Evolutionary conservation across 2,113 vertebrate genomes (phyloP), one percentile per base, ranked within the genome.

Genomic region (Chlamydotis undulata): DNA sequence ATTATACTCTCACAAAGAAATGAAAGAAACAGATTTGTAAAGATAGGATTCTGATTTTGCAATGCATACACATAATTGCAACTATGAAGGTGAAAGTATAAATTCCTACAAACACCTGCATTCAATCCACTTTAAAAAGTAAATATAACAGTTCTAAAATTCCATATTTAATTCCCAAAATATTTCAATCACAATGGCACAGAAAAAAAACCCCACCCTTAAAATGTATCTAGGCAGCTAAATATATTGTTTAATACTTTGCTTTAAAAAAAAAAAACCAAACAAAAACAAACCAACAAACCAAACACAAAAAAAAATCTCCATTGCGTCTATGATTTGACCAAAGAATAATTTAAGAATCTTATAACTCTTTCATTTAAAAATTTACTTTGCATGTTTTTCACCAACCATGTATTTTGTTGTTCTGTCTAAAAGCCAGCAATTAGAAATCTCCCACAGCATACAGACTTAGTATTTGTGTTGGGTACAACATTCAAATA

Each of bases 21-120:
- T 69, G 88, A 93, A 97, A 73, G 70, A 91, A 93, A 88, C 64
- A 93, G 71, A 88, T 93, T 92, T 95, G 52, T 78, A 81, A 83
- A 94, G 76, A 61, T 6, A 52, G 28, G 52, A 85, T 18, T 75
- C 56, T 31, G 65, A 85, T 64, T 80, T 89, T 35, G 45, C 49
- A 92, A 82, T 21, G 24, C 65, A 90, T 86, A 83, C 31, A 78
- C 65, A 56, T 56, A 94, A 80, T 77, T 90, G 57, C 57, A 73
- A 33, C 53, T 49, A 83, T 4, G 64, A 91, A 96, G 68, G 77
- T 90, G 59, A 78, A 95, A 89, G 50, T 52, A 60, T 53, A 88
- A 94, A 52, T 33, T 83, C 74, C 49, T 65, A 39, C 33, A 56
- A 53, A 7, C 70, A 61, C 21, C 63, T 93, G 83, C 63, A 84